Evolutionary conservation across 2,113 vertebrate genomes (phyloP).

Genomic region (Colinus virginianus): DNA sequence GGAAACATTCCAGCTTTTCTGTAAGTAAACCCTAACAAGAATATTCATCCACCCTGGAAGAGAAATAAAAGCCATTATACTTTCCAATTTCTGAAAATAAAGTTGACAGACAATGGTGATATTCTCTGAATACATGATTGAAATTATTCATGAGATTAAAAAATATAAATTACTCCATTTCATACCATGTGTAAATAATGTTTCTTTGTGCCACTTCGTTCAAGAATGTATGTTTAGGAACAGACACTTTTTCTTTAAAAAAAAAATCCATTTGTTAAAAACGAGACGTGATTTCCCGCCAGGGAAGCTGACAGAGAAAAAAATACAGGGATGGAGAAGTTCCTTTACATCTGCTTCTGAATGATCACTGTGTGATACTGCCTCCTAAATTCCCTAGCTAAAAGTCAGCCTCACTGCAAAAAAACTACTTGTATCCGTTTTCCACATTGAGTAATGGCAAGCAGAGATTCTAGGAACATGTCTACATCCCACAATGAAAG

Average conservation of each 20-base stretch:
- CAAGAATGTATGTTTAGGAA: conserved; percentile 28
- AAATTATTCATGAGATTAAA: conserved; percentile 57
- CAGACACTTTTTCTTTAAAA: conserved; percentile 44
- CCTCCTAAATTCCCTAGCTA: conserved; percentile 53
- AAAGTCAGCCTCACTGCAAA: conserved; percentile 38
- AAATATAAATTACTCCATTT: conserved; percentile 37
- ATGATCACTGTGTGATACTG: conserved; percentile 51
- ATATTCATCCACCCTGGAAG: not conserved
- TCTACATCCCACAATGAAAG: conserved; percentile 18
- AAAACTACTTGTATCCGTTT: conserved; percentile 46
- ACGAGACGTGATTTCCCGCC: conserved; percentile 51
- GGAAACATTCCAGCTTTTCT: conserved; percentile 1
- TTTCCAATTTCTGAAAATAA: conserved; percentile 53
- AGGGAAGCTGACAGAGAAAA: conserved; percentile 52
- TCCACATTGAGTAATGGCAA: conserved; percentile 56
- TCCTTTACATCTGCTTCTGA: conserved; percentile 59
- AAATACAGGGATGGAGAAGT: conserved; percentile 55
- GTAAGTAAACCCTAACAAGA: conserved; percentile 39
- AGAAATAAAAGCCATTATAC: conserved; percentile 29
- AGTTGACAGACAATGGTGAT: conserved; percentile 25
- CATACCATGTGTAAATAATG: conserved; percentile 42
- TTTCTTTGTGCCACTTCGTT: conserved; percentile 33
- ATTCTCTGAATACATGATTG: conserved; percentile 43
- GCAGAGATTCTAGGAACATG: conserved; percentile 42
- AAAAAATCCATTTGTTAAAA: conserved; percentile 45